Evolutionary conservation across 2,888 invertebrate genomes (phyloP).

Genomic region (Frankliniella fusca): DNA sequence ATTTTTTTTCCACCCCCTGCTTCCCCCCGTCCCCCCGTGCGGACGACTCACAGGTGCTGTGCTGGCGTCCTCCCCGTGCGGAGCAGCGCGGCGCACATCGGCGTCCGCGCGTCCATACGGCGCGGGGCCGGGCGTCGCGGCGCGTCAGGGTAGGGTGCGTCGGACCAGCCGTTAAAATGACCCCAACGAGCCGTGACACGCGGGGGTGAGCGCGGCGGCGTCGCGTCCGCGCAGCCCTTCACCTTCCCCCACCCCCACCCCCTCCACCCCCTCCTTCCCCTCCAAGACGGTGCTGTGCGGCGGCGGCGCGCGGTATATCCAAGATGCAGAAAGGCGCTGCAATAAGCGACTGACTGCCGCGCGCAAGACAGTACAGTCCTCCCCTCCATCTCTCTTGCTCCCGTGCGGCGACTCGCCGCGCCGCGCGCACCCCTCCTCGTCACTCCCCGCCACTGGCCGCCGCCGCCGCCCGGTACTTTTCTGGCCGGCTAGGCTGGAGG

Average conservation of each 20-base stretch:
- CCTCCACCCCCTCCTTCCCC: not conserved
- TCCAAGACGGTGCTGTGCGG: not conserved
- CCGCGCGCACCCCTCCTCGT: no score
- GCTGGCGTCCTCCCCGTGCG: not conserved
- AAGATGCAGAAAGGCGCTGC: no score
- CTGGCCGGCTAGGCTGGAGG: no score
- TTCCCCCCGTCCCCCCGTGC: no score
- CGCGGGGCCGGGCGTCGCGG: not conserved
- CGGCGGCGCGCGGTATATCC: not conserved
- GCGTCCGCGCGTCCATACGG: not conserved
- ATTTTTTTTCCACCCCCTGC: no score
- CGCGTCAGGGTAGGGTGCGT: not conserved
- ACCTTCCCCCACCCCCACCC: not conserved
- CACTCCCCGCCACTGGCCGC: no score
- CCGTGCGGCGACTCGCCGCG: no score
- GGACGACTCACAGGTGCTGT: no score
- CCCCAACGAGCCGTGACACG: conserved; percentile 18
- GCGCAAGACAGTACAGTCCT: no score
- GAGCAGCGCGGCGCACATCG: not conserved
- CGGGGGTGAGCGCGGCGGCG: not conserved
- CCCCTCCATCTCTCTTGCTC: no score
- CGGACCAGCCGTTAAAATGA: conserved; percentile 19
- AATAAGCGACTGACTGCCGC: no score
- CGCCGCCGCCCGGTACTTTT: no score
- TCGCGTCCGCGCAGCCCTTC: not conserved